Base-by-base conservation (phyloP, 2,113 vertebrate species). In the Scomber colias region DNA sequence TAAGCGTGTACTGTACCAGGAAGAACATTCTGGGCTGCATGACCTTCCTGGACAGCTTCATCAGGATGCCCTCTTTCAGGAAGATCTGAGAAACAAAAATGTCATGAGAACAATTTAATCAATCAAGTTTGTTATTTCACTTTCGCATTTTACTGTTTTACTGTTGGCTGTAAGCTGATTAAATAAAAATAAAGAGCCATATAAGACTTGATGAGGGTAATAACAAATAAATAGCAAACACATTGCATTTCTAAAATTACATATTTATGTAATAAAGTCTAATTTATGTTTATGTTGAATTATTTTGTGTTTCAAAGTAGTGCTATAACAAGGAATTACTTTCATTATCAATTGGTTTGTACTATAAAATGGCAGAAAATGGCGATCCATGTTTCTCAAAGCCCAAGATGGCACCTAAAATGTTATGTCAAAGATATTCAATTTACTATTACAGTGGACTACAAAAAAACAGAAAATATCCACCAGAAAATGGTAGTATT, bases 11-110 rank as follows among this genome's bases (percentile, higher is more conserved):
- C 95, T 93, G 3, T 93, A 99, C 98, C 97, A 99, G 92, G 87
- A 99, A 99, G 91, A 99, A 98, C 97, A 96, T 97, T 79, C 98
- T 94, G 51, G 98, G 98, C 86, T 99, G 98, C 98, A 99, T 99
- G 77, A 97, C 95, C 79, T 99, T 99, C 79, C 98, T 95, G 62
- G 98, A 98, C 1, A 99, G 94, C 74, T 99, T 99, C 96, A 97
- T 98, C 84, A 99, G 89, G 40, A 94, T 92, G n/a, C 98, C 98
- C 87, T 99, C 97, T 90, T 98, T 99, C 66, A 99, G 93, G 89
- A 98, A 99, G 60, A 97, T 94, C 98, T 99, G 86, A 0, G 51
- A 17, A 35, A 40, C 10, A 77, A 35, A 40, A 31, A 63, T 3
- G 4, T 13, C 3, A 68, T 19, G 7, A 65, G 19, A 66, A 30